These are phyloP conservation scores for Anguilla pacifica DNA, from an alignment of 2,797 vertebrate genomes.

Conservation along the genomic window DNA sequence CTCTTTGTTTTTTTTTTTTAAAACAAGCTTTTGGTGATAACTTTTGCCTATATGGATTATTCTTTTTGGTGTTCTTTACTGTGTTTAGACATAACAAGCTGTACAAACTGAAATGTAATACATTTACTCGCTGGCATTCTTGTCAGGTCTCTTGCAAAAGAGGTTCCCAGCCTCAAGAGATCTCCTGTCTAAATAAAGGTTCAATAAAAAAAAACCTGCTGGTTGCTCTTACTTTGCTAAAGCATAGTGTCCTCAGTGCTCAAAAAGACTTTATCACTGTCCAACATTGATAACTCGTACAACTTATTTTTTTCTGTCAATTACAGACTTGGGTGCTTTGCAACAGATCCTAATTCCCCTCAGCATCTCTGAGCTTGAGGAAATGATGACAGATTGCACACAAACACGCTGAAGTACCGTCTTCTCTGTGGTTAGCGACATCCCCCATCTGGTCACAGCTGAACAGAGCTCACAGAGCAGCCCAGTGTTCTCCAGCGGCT, in stretches of 20 bases:
- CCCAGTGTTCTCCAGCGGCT: neutral
- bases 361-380: neutral
- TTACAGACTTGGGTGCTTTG: neutral
- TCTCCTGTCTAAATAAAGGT: neutral
- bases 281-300: no score
- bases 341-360: neutral
- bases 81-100: neutral
- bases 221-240: neutral
- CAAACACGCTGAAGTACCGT: neutral
- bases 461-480: neutral
- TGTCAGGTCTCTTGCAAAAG: neutral
- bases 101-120: neutral
- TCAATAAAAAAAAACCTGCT: neutral
- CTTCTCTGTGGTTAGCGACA: neutral
- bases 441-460: constrained; percentile 17
- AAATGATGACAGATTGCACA: neutral
- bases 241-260: neutral
- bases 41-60: neutral
- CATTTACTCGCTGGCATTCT: neutral
- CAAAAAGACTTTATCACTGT: neutral
- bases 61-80: neutral
- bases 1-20: neutral
- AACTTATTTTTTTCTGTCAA: neutral
- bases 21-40: neutral
- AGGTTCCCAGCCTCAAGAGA: neutral